Evolutionary conservation across 2,113 vertebrate genomes (phyloP).

Genomic region (Amphilophus citrinellus): DNA sequence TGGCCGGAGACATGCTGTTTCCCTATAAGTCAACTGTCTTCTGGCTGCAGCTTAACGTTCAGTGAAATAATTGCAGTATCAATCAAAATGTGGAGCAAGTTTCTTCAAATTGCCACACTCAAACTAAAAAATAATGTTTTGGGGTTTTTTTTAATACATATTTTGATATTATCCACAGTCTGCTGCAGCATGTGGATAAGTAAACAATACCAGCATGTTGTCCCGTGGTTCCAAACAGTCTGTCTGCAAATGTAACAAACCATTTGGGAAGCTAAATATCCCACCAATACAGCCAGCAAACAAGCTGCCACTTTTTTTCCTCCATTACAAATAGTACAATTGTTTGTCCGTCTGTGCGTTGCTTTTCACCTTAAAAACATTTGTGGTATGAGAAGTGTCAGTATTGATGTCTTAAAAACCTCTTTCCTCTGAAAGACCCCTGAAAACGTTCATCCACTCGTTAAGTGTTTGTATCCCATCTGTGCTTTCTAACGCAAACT

Average conservation of each 20-base stretch:
- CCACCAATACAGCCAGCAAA: not conserved
- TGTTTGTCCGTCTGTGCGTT: not conserved
- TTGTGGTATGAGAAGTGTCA: slow-evolving; percentile 11
- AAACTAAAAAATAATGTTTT: not conserved
- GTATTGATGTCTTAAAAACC: not conserved
- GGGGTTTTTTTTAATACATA: not conserved
- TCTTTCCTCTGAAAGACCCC: not conserved
- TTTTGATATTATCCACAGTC: not conserved
- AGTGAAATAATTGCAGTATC: not conserved
- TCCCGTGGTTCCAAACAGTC: not conserved
- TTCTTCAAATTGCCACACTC: not conserved
- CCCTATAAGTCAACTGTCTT: not conserved
- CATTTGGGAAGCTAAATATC: not conserved
- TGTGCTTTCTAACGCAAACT: not conserved
- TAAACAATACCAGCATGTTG: not conserved
- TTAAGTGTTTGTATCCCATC: not conserved
- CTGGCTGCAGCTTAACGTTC: not conserved
- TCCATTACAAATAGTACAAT: not conserved
- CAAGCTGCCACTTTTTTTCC: not conserved
- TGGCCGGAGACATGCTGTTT: not conserved
- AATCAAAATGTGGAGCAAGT: not conserved
- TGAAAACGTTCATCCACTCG: not conserved
- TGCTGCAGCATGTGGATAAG: not conserved
- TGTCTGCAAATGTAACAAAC: not conserved
- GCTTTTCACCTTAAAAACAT: not conserved